phyloP scores from a whole-genome alignment of 2,113 vertebrate genomes.

The Odocoileus hemionus region DNA sequence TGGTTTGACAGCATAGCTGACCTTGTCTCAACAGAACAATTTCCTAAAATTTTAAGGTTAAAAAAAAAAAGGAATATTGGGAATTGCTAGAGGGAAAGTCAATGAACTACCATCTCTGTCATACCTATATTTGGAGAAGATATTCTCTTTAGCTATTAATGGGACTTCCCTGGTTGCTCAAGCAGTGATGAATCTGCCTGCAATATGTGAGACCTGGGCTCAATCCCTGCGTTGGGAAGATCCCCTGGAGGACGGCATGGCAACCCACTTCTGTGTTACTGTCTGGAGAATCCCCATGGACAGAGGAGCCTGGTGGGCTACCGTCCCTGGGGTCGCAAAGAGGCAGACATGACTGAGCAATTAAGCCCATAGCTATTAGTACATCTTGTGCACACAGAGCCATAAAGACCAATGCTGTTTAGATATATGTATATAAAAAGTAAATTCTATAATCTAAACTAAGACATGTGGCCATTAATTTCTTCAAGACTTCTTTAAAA shows the following conservation, averaged over 20 bases:
- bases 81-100: background rate
- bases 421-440: background rate
- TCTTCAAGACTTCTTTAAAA: background rate
- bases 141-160: background rate
- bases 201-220: background rate
- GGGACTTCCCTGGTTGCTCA: background rate
- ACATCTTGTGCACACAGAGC: accelerated
- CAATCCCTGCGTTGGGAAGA: accelerated
- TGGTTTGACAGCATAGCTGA: background rate
- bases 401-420: background rate
- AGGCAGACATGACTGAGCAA: background rate
- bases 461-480: background rate
- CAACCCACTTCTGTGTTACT: background rate
- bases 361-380: accelerated
- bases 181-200: background rate
- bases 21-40: background rate
- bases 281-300: background rate
- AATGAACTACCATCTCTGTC: background rate
- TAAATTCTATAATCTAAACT: background rate
- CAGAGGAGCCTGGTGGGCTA: background rate
- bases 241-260: background rate
- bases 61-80: background rate
- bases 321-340: background rate
- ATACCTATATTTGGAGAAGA: background rate
- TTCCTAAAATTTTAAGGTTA: background rate